These are phyloP conservation scores for Rhabdomys dilectus DNA, from an alignment of 2,113 vertebrate species.

Conservation along the genomic window DNA sequence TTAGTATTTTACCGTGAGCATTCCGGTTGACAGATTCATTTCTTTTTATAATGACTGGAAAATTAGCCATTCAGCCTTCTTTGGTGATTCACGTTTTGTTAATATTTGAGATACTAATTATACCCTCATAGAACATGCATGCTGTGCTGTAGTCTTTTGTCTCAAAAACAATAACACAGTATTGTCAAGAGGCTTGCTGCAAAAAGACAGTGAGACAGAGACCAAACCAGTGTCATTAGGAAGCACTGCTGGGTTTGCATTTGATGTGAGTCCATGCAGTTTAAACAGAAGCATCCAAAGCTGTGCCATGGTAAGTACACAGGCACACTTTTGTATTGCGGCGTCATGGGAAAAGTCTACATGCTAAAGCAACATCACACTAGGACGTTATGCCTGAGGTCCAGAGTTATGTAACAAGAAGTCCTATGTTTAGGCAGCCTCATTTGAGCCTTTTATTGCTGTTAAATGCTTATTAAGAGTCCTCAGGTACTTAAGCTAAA, in stretches of 20 bases:
- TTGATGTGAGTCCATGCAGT: conserved; percentile 72
- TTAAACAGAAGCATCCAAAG: conserved; percentile 83
- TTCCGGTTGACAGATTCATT: conserved; percentile 58
- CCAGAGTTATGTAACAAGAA: conserved; percentile 43
- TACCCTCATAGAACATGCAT: conserved; percentile 59
- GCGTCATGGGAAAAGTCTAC: conserved; percentile 56
- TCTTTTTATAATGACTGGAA: conserved; percentile 66
- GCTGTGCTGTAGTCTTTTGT: conserved; percentile 74
- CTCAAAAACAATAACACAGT: conserved; percentile 75
- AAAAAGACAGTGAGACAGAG: conserved; percentile 75
- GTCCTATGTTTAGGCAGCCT: conserved; percentile 27
- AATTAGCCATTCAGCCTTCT: conserved; percentile 71
- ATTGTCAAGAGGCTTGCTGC: conserved; percentile 80
- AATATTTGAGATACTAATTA: conserved; percentile 83
- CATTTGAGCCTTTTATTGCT: conserved; percentile 31
- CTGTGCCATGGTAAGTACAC: conserved; percentile 74
- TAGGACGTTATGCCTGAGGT: background rate
- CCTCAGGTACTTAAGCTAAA: conserved; percentile 35
- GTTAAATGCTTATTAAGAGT: conserved; percentile 29
- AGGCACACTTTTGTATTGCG: conserved; percentile 83
- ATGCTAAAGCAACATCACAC: background rate
- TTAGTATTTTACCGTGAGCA: conserved; percentile 27
- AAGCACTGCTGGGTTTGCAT: conserved; percentile 63
- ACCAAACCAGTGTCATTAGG: conserved; percentile 55
- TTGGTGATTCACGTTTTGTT: conserved; percentile 75